Percentiles rank a stretch among this genome's conserved stretches.
Evolutionary conservation across 2,113 vertebrate species (phyloP).

Genomic region (Grammomys dolichurus): DNA sequence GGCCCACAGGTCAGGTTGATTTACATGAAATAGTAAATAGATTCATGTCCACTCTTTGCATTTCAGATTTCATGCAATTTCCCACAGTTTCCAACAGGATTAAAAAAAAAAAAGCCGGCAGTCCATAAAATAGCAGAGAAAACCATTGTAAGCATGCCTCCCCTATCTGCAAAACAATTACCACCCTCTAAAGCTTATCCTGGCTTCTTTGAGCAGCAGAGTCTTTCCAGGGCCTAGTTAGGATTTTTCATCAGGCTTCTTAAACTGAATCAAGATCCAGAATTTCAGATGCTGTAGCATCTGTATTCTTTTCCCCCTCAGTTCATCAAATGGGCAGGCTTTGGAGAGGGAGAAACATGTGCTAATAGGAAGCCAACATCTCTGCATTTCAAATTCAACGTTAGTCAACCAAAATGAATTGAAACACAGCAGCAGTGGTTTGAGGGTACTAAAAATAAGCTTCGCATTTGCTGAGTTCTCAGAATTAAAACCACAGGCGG

Average conservation of each 20-base stretch:
- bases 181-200: not conserved
- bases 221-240: constrained; percentile 2
- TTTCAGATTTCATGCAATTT: constrained; percentile 14
- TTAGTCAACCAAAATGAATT: constrained; percentile 80
- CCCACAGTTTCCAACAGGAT: not conserved
- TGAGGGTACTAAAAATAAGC: constrained; percentile 81
- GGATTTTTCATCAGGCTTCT: constrained; percentile 34
- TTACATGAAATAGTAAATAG: not conserved
- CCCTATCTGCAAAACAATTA: constrained; percentile 48
- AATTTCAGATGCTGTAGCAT: constrained; percentile 11
- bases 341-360: constrained; percentile 64
- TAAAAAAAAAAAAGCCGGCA: not conserved
- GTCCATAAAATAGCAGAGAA: constrained; percentile 6
- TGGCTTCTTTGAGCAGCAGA: not conserved
- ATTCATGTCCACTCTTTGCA: not conserved
- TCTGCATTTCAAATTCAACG: constrained; percentile 73
- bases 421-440: constrained; percentile 79
- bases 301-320: not conserved
- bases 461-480: constrained; percentile 84
- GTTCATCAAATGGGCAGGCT: constrained; percentile 54
- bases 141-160: not conserved
- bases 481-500: constrained; percentile 87
- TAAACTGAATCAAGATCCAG: constrained; percentile 2
- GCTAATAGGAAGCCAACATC: constrained; percentile 73
- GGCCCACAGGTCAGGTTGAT: not conserved